Evolutionary conservation across 2,113 vertebrate species (phyloP), one percentile per base, ranked within the genome.

Genomic region (Lepisosteus osseus): DNA sequence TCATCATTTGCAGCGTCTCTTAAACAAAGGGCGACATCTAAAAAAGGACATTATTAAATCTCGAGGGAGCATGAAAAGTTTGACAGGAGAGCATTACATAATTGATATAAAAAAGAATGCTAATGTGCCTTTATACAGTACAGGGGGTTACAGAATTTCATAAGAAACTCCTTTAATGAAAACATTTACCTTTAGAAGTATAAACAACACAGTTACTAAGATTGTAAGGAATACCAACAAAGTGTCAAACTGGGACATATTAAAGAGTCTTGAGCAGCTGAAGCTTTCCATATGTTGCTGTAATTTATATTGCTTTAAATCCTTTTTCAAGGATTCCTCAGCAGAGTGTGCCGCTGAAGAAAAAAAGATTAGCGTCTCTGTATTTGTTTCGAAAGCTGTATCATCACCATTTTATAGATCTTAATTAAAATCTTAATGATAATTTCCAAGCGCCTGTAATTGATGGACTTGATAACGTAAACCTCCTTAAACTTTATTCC

Each of bases 131-230:
- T 77, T 76, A 70, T 59, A 67, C 78, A 77, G 80, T 88, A 84
- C 87, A 86, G 72, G 80, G 85, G 84, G 77, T 85, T 86, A 82
- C 84, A 85, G 82, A 90, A 87, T 90, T 87, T 87, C 80, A 87
- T 92, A 87, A 80, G 82, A 78, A 88, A 92, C 90, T 91, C 72
- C 74, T 85, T 84, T 87, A 88, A 88, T 79, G 84, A 86, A 90
- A 94, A 95, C 87, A 91, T 92, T 92, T 92, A 87, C 88, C 83
- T 91, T 86, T 43, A 73, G 77, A 75, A 89, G 79, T 88, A 82
- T 94, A 93, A 91, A 92, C 77, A 77, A 81, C 84, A 84, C 86
- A 86, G 86, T 91, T 89, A 84, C 83, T 83, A 70, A 79, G 88
- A 83, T 89, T 90, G 88, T 81, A 84, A 86, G 84, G 87, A 92